Evolutionary conservation across 2,888 invertebrate species (phyloP).

Genomic region (Parapristionchus giblindavisi): DNA sequence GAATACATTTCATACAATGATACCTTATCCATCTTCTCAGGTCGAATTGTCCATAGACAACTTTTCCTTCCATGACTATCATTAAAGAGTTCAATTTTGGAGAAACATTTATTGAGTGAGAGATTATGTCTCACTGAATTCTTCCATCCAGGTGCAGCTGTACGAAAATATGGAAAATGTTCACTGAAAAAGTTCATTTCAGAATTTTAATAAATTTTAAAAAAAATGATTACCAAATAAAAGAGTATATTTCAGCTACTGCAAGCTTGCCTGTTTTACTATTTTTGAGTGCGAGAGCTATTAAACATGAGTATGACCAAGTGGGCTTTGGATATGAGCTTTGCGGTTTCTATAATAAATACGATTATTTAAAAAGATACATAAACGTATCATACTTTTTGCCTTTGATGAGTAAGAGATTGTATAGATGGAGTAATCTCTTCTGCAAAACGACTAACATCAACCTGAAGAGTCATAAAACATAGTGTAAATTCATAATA

Average conservation of each 20-base stretch:
- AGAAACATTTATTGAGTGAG: constrained; percentile 96
- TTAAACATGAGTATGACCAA: constrained; percentile 96
- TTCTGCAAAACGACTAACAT: constrained; percentile 22
- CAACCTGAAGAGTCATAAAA: constrained; percentile 29
- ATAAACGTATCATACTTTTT: not conserved
- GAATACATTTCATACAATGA: not conserved
- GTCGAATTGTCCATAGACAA: constrained; percentile 25
- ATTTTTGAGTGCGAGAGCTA: constrained; percentile 96
- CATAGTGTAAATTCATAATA: no score
- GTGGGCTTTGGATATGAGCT: constrained; percentile 87
- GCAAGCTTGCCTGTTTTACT: constrained; percentile 91
- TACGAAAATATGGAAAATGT: constrained; percentile 98
- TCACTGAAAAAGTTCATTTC: constrained; percentile 76
- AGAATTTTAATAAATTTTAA: not conserved
- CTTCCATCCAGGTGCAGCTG: constrained; percentile 97
- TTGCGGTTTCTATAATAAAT: not conserved
- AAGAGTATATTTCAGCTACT: constrained; percentile 97
- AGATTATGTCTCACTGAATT: constrained; percentile 97
- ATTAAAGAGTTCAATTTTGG: constrained; percentile 86
- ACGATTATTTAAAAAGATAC: not conserved
- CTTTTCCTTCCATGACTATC: constrained; percentile 28
- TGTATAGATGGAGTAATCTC: constrained; percentile 14
- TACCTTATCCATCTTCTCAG: constrained; percentile 25
- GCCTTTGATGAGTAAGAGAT: not conserved
- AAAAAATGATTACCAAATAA: constrained; percentile 82